Percentiles rank a stretch among this genome's conserved stretches.
Conservation (phyloP, 1,140 invertebrate genomes). For the Laupala kohalensis region DNA sequence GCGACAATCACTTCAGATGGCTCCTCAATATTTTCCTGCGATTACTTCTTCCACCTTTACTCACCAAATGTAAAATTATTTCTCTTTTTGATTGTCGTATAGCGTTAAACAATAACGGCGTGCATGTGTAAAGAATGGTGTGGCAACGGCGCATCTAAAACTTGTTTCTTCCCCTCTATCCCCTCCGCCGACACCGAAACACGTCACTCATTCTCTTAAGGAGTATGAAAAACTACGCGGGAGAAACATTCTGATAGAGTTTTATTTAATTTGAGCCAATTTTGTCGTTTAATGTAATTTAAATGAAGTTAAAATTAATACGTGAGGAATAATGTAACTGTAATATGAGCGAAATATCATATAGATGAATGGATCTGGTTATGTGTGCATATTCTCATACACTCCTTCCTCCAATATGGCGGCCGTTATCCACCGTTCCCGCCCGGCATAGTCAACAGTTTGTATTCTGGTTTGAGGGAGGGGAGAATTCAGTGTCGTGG, state of each 20-base stretch:
- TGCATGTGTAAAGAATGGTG: slow-evolving; percentile 1
- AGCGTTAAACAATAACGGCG: neutral
- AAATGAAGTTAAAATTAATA: neutral
- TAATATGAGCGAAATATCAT: neutral
- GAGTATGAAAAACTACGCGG: neutral
- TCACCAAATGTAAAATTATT: neutral
- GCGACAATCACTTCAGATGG: neutral
- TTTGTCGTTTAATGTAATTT: neutral
- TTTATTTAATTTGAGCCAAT: neutral
- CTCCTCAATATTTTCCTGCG: neutral
- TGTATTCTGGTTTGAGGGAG: neutral
- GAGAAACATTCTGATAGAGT: neutral
- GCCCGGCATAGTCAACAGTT: neutral
- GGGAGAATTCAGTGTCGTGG: neutral
- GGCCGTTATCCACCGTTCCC: neutral
- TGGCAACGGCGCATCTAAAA: slow-evolving; percentile 40
- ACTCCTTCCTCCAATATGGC: neutral
- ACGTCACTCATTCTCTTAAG: slow-evolving; percentile 9
- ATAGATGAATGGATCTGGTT: neutral
- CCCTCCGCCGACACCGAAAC: slow-evolving; percentile 17
- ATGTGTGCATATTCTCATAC: neutral
- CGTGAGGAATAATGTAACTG: neutral
- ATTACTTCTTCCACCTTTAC: neutral
- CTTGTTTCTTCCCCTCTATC: slow-evolving; percentile 35
- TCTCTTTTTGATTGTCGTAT: neutral